Evolutionary conservation across 2,888 invertebrate species (phyloP), one percentile per base, ranked within the genome.

Genomic region (Oxycera nigricornis): DNA sequence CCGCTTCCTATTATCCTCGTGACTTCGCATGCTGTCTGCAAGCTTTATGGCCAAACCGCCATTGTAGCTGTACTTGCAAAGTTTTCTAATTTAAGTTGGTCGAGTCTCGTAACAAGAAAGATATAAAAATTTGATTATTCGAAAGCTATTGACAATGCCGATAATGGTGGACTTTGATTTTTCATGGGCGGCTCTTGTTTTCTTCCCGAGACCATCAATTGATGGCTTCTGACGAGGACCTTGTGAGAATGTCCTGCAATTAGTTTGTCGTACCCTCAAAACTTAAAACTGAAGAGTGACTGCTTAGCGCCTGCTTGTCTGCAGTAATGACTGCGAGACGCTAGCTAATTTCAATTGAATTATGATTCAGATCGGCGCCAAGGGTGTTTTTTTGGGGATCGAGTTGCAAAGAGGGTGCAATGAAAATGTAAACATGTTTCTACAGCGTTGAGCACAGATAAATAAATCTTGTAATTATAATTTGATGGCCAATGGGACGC

Each of bases 71-170:
- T 52, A 46, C 65, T 72, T 72, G 59, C 73, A 65, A 75, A 75
- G 75, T 75, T 75, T 75, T 75, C 75, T 75, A 75, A 75, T 75
- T 75, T 75, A 75, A 75, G 73, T 75, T 75, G 61, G 52, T 46
- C 62, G 72, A 59, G 65, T 73, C 70, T 75, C 72, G 73, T 75
- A 72, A 75, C 75, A 65, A 74, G 70, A 75, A 72, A 68, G 75
- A 73, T 72, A 72, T 75, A 75, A 75, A 75, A 74, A 74, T 70
- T 75, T 75, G 59, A 61, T 55, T 73, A 65, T 73, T 65, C 73
- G 73, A 46, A 73, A 61, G 73, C 70, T 52, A 70, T 70, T 70
- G 70, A 70, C 70, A 70, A 31, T 70, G 55, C 52, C 55, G 52
- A 70, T 52, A 70, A 65, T 65, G 41, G 22, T 24, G 41, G 65